A percentile compares a stretch with the other conserved stretches of the same genome.
Evolutionary conservation across 2,797 vertebrate genomes (phyloP).

Genomic region (Luscinia luscinia): DNA sequence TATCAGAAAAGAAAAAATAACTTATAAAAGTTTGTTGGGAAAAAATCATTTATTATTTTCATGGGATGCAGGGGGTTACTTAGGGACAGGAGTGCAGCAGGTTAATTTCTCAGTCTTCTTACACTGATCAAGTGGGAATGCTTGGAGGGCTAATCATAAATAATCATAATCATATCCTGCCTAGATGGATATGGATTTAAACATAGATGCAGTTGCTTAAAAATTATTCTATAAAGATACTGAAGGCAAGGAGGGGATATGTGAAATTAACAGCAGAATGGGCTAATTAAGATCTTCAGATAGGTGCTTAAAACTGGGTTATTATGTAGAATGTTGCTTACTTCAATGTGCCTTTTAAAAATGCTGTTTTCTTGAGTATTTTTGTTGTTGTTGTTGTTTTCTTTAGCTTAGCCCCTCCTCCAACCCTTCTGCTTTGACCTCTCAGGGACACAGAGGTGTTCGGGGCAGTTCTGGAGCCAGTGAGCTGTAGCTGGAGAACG

Average conservation of each 20-base stretch:
- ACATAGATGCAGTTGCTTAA: slow-evolving; percentile 26
- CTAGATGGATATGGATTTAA: slow-evolving; percentile 46
- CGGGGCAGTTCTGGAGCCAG: background rate
- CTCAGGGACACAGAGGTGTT: background rate
- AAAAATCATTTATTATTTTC: background rate
- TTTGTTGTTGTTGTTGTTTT: background rate
- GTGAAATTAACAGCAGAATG: slow-evolving; percentile 58
- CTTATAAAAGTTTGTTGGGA: background rate
- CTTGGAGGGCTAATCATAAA: slow-evolving; percentile 56
- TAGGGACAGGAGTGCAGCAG: background rate
- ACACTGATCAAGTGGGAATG: background rate
- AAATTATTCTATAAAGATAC: slow-evolving; percentile 52
- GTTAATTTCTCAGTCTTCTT: slow-evolving; percentile 11
- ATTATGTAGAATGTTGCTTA: background rate
- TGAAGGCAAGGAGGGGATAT: slow-evolving; percentile 38
- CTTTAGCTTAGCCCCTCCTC: background rate
- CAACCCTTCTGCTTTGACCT: background rate
- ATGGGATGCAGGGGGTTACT: background rate
- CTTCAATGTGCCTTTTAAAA: background rate
- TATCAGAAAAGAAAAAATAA: background rate
- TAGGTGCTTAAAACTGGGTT: slow-evolving; percentile 48
- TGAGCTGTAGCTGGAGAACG: background rate
- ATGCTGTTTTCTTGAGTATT: background rate
- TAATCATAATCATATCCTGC: slow-evolving; percentile 58
- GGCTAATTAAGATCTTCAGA: slow-evolving; percentile 65